Percentiles rank a stretch among this genome's conserved stretches.
Evolutionary conservation across 2,113 vertebrate genomes (phyloP).

Genomic region (Corythornis cristatus): DNA sequence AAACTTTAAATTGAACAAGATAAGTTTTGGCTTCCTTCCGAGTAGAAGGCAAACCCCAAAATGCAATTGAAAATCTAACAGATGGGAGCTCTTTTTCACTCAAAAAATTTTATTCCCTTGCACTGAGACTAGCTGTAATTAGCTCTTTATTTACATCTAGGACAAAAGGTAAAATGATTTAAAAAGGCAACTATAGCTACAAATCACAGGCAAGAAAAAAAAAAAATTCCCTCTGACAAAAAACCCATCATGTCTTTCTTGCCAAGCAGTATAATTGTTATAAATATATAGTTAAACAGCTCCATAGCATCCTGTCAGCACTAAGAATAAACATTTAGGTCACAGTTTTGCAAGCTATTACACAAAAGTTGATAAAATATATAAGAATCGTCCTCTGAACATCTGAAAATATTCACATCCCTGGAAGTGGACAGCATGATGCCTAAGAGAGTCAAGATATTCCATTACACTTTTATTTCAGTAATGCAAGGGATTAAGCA

Average conservation of each 20-base stretch:
- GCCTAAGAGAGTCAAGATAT: neutral
- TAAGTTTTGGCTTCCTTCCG: conserved; percentile 14
- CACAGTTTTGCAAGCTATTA: neutral
- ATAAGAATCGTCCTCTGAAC: neutral
- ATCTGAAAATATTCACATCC: neutral
- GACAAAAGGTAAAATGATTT: conserved; percentile 23
- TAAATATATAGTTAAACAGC: conserved; percentile 6
- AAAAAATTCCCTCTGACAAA: neutral
- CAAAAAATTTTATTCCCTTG: conserved; percentile 12
- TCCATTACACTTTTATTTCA: neutral
- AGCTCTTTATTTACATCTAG: conserved; percentile 54
- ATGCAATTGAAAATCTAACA: neutral
- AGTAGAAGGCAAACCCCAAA: conserved; percentile 36
- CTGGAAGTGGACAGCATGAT: neutral
- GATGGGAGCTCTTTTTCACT: conserved; percentile 48
- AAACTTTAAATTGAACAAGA: conserved; percentile 45
- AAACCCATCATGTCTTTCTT: neutral
- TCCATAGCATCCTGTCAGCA: neutral
- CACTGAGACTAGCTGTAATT: conserved; percentile 45
- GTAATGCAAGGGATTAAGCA: neutral
- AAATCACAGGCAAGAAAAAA: conserved; percentile 18
- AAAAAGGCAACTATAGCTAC: neutral
- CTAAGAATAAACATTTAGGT: conserved; percentile 29
- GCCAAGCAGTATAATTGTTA: conserved; percentile 1
- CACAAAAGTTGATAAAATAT: neutral